A percentile compares a stretch with the other conserved stretches of the same genome.
phyloP scores from a whole-genome alignment of 2,888 invertebrate genomes.

The Deilephila porcellus region DNA sequence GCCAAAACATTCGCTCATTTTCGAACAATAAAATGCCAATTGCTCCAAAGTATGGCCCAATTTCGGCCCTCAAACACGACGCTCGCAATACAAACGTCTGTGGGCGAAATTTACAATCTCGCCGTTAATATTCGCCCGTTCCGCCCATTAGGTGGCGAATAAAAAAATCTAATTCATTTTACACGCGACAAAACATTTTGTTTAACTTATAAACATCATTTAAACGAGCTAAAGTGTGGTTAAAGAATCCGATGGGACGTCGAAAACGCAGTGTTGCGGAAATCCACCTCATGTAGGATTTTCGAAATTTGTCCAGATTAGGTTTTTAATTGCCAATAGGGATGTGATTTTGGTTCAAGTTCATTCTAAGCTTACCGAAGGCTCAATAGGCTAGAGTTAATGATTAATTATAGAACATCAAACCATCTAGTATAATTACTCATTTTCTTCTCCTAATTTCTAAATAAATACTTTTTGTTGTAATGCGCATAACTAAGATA shows the following conservation, averaged over 20 bases:
- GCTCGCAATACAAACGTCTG: constrained; percentile 12
- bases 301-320: constrained; percentile 15
- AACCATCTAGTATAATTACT: no score
- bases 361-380: no score
- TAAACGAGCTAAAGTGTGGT: constrained; percentile 30
- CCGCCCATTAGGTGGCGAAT: constrained; percentile 28
- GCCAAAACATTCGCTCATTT: constrained; percentile 28
- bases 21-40: constrained; percentile 27
- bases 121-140: constrained; percentile 29
- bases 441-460: no score
- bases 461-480: no score
- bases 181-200: constrained; percentile 31
- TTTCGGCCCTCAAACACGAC: constrained; percentile 29
- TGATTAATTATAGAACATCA: no score
- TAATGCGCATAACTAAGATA: no score
- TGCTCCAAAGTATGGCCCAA: constrained; percentile 27
- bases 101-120: constrained; percentile 29
- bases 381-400: no score
- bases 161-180: constrained; percentile 32
- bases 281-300: constrained; percentile 11
- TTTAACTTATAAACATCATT: constrained; percentile 30
- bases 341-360: neutral
- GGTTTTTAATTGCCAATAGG: neutral
- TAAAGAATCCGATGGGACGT: constrained; percentile 26
- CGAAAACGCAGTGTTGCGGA: constrained; percentile 11